Conservation (phyloP, 1,140 invertebrate species). For the Lanistes nyassanus region DNA sequence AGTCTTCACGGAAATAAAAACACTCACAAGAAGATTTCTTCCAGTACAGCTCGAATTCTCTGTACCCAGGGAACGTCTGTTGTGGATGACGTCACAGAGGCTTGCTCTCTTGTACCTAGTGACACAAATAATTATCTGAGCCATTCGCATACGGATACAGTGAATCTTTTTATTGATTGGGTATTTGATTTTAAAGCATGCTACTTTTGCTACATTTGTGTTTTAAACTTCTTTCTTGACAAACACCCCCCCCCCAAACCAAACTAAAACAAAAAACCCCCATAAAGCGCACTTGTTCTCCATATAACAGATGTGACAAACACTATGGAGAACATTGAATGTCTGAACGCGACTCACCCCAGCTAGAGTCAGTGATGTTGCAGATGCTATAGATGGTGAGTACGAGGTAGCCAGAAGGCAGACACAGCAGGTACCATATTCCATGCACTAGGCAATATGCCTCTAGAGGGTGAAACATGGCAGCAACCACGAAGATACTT, state of each 20-base stretch:
- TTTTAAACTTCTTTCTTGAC: no score
- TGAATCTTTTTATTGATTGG: no score
- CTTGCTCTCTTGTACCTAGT: slow-evolving; percentile 46
- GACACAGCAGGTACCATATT: slow-evolving; percentile 54
- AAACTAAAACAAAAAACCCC: no score
- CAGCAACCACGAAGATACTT: slow-evolving; percentile 73
- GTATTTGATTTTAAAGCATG: no score
- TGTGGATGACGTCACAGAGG: slow-evolving; percentile 21
- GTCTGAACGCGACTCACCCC: slow-evolving; percentile 40
- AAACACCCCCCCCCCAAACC: no score
- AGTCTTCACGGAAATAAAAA: no score
- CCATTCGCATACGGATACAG: no score
- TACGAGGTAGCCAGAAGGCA: slow-evolving; percentile 54
- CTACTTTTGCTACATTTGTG: no score
- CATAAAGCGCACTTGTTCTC: no score
- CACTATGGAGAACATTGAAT: no score
- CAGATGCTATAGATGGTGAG: slow-evolving; percentile 57
- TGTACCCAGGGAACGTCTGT: slow-evolving; percentile 31
- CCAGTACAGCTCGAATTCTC: slow-evolving; percentile 22
- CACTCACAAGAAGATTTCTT: slow-evolving; percentile 50
- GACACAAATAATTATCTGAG: no score
- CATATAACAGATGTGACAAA: no score
- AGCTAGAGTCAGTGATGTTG: slow-evolving; percentile 56
- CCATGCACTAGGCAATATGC: slow-evolving; percentile 48
- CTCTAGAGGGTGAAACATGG: slow-evolving; percentile 79